Conservation (phyloP, 2,888 invertebrate species). For the Prosapia bicincta region DNA sequence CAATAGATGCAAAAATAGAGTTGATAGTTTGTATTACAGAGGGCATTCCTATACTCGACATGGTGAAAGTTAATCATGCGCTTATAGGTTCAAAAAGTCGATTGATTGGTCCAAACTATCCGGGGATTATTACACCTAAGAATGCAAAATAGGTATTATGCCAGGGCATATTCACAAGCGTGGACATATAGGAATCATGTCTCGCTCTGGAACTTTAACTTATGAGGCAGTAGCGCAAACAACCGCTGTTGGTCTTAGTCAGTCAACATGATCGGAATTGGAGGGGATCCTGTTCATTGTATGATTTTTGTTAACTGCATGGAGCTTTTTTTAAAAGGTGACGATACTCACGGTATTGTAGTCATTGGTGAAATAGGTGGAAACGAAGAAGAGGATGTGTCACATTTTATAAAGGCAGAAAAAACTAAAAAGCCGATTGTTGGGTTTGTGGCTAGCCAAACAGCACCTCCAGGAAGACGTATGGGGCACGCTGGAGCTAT, state of each 20-base stretch:
- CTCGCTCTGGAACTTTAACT: slow-evolving; percentile 95
- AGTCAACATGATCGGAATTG: slow-evolving; percentile 98
- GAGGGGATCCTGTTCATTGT: slow-evolving; percentile 99
- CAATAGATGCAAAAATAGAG: slow-evolving; percentile 92
- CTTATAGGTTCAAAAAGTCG: slow-evolving; percentile 87
- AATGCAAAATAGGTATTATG: slow-evolving; percentile 99
- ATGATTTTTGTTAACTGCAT: slow-evolving; percentile 99
- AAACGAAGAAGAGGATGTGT: slow-evolving; percentile 93
- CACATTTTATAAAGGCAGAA: slow-evolving; percentile 53
- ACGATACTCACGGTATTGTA: slow-evolving; percentile 93
- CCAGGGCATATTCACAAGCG: slow-evolving; percentile 95
- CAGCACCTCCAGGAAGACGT: slow-evolving; percentile 96
- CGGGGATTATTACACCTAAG: slow-evolving; percentile 96
- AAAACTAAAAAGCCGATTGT: slow-evolving; percentile 94
- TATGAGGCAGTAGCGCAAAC: slow-evolving; percentile 99
- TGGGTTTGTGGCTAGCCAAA: slow-evolving; percentile 97
- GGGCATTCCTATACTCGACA: slow-evolving; percentile 97
- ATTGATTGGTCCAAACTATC: slow-evolving; percentile 97
- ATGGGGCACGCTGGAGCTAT: slow-evolving; percentile 99
- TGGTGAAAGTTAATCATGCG: slow-evolving; percentile 97
- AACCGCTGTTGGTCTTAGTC: slow-evolving; percentile 85
- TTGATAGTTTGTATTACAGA: slow-evolving; percentile 99
- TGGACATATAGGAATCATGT: slow-evolving; percentile 92
- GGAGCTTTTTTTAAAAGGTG: slow-evolving; percentile 91
- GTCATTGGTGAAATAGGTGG: slow-evolving; percentile 99